A percentile compares a stretch with the other conserved stretches of the same genome.
These are phyloP conservation scores for Rhineura floridana DNA, from an alignment of 2,113 vertebrate genomes.

Conservation along the genomic window DNA sequence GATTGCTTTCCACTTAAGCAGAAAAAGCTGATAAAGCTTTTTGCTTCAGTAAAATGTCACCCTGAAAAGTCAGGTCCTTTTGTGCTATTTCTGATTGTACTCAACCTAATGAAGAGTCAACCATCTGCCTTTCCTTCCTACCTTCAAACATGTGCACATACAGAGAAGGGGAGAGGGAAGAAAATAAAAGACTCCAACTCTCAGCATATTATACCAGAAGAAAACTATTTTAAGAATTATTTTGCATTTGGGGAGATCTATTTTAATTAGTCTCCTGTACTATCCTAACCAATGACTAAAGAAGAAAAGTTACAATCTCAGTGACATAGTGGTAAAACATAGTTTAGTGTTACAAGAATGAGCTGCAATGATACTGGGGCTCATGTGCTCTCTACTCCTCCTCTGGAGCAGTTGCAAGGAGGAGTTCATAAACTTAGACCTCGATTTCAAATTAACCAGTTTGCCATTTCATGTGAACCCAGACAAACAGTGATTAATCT, in stretches of 20 bases:
- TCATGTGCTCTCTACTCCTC: no score
- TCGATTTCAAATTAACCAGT: neutral
- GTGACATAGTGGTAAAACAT: neutral
- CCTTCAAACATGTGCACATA: conserved; percentile 13
- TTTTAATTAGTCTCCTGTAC: conserved; percentile 59
- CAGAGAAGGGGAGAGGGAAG: neutral
- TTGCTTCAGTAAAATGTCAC: conserved; percentile 46
- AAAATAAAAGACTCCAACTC: neutral
- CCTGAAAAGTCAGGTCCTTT: conserved; percentile 46
- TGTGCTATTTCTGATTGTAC: conserved; percentile 18
- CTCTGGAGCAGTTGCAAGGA: neutral
- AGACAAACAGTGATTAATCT: neutral
- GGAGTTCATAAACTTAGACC: neutral
- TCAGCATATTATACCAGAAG: conserved; percentile 35
- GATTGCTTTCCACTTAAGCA: neutral
- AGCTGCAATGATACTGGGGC: neutral
- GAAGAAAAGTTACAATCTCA: conserved; percentile 47
- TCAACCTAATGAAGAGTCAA: neutral
- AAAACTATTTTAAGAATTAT: conserved; percentile 63
- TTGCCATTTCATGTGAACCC: neutral
- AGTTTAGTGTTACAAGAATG: neutral
- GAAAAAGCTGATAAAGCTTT: neutral
- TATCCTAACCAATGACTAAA: conserved; percentile 61
- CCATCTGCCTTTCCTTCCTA: conserved; percentile 2
- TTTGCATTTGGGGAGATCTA: conserved; percentile 59